A percentile compares a stretch with the other conserved stretches of the same genome.
Conservation (phyloP, 2,888 invertebrate species). For the Tetheella fluctuosa region DNA sequence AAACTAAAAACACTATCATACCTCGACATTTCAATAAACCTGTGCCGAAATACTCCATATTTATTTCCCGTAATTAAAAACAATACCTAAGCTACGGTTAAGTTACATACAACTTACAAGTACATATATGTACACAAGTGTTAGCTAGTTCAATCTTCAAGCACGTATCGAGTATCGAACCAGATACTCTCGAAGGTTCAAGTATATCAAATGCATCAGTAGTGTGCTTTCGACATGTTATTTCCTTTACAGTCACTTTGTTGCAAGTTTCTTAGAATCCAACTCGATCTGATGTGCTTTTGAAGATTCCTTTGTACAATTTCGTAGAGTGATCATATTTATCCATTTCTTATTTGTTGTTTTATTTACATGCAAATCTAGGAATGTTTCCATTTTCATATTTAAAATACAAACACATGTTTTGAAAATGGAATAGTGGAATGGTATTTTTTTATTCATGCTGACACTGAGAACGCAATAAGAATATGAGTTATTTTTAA, state of each 20-base stretch:
- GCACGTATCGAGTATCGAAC: neutral
- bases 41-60: too few relatives aligned
- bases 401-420: neutral
- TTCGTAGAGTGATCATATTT: neutral
- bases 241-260: slow-evolving; percentile 3
- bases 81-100: too few relatives aligned
- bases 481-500: too few relatives aligned
- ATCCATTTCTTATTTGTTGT: neutral
- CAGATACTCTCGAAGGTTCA: neutral
- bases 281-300: neutral
- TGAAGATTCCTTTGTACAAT: neutral
- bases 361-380: neutral
- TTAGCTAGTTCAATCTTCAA: neutral
- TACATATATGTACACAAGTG: neutral
- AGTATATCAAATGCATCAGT: neutral
- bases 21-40: too few relatives aligned
- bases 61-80: too few relatives aligned
- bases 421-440: neutral
- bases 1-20: too few relatives aligned
- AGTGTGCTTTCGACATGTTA: neutral
- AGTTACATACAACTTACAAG: neutral
- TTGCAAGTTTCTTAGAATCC: neutral
- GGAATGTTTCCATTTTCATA: neutral
- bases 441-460: too few relatives aligned
- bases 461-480: neutral